These are phyloP conservation scores for Copidosoma floridanum DNA, from an alignment of 1,140 invertebrate species.

Conservation along the genomic window DNA sequence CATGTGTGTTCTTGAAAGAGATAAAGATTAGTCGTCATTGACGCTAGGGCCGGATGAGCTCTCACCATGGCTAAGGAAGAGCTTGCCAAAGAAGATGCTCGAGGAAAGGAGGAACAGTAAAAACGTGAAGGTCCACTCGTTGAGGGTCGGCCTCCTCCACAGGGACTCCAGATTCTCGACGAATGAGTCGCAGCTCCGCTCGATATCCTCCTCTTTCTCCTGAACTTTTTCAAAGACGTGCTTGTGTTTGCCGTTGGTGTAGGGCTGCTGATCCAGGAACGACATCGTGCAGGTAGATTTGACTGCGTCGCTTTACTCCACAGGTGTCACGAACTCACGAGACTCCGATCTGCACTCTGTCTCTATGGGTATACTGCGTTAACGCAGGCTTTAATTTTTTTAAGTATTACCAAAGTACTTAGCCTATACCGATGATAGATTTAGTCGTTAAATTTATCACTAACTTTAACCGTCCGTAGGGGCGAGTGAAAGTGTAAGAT, in stretches of 20 bases:
- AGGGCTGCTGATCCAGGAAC: neutral
- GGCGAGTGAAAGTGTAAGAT: too few relatives aligned
- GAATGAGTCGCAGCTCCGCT: neutral
- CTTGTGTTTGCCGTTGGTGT: neutral
- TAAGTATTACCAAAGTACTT: too few relatives aligned
- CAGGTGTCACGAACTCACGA: too few relatives aligned
- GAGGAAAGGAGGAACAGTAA: slow-evolving; percentile 36
- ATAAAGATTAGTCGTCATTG: neutral
- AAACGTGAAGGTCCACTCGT: slow-evolving; percentile 40
- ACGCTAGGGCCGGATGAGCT: neutral
- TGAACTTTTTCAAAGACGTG: neutral
- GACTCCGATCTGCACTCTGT: too few relatives aligned
- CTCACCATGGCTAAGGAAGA: slow-evolving; percentile 42
- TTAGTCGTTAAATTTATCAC: too few relatives aligned
- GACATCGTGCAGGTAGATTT: neutral
- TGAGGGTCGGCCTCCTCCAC: slow-evolving; percentile 29
- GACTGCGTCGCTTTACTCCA: too few relatives aligned
- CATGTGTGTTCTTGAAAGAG: neutral
- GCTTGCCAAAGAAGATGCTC: slow-evolving; percentile 37
- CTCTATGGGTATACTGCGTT: too few relatives aligned
- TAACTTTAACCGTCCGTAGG: too few relatives aligned
- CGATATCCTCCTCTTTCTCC: neutral
- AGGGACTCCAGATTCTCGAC: slow-evolving; percentile 1
- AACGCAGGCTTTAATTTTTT: too few relatives aligned
- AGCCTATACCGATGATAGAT: too few relatives aligned